Conservation (phyloP, 30 jellyfish, hydroid and myxozoan species). For the Morbakka virulenta region DNA sequence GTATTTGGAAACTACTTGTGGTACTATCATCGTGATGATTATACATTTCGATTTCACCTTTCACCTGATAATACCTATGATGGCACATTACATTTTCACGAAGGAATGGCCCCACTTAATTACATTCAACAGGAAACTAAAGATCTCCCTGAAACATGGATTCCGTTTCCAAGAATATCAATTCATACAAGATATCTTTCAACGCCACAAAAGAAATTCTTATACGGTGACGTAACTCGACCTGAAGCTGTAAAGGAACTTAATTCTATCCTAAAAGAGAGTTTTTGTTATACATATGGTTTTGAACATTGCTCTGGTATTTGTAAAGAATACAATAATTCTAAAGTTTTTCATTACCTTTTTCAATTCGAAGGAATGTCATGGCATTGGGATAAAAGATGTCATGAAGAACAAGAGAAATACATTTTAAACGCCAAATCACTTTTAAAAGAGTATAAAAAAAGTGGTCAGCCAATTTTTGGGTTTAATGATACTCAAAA, state of each 20-base stretch:
- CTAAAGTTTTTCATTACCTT: slow-evolving; percentile 19
- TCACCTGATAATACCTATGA: slow-evolving; percentile 31
- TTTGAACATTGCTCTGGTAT: slow-evolving; percentile 48
- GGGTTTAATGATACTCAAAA: too few relatives aligned
- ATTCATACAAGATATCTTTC: slow-evolving; percentile 35
- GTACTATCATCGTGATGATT: slow-evolving; percentile 57
- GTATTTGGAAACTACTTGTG: slow-evolving; percentile 59
- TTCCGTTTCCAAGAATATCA: slow-evolving; percentile 45
- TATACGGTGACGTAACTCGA: slow-evolving; percentile 51
- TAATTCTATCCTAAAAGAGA: slow-evolving; percentile 48
- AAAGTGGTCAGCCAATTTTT: too few relatives aligned
- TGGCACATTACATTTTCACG: slow-evolving; percentile 2
- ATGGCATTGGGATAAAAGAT: slow-evolving; percentile 65
- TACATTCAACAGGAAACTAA: slow-evolving; percentile 31
- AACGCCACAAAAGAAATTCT: neutral
- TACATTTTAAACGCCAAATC: slow-evolving; percentile 6
- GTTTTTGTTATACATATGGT: slow-evolving; percentile 59
- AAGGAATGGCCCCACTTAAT: slow-evolving; percentile 17
- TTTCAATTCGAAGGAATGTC: slow-evolving; percentile 38
- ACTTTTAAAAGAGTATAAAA: too few relatives aligned
- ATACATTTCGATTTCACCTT: slow-evolving; percentile 58
- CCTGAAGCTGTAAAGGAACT: slow-evolving; percentile 33
- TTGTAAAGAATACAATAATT: slow-evolving; percentile 34
- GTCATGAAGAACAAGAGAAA: slow-evolving; percentile 22
- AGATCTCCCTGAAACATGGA: neutral